phyloP scores from a whole-genome alignment of 1,140 invertebrate genomes.

The Drosophila bocki region DNA sequence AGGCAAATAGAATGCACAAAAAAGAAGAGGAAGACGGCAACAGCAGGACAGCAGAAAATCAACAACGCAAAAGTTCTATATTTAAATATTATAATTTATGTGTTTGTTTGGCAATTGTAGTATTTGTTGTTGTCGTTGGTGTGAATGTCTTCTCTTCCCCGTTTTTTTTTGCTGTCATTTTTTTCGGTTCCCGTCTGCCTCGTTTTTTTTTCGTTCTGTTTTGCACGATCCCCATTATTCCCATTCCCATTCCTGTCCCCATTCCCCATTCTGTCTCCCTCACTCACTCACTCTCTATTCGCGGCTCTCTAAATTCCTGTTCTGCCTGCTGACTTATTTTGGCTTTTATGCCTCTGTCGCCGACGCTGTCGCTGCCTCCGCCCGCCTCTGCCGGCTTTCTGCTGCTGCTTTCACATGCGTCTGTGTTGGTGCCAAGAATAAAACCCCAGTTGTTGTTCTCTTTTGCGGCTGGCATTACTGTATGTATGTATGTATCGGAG shows the following conservation, averaged over 20 bases:
- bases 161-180: slow-evolving; percentile 5
- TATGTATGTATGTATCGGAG: slow-evolving; percentile 4
- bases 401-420: slow-evolving; percentile 28
- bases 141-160: slow-evolving; percentile 44
- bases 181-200: slow-evolving; percentile 25
- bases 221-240: slow-evolving; percentile 52
- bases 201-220: not conserved
- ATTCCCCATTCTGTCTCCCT: slow-evolving; percentile 1
- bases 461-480: slow-evolving; percentile 23
- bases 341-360: slow-evolving; percentile 70
- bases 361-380: slow-evolving; percentile 16
- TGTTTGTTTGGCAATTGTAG: slow-evolving; percentile 78
- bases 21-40: slow-evolving; percentile 27
- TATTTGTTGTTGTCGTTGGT: slow-evolving; percentile 51
- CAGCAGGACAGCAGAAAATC: slow-evolving; percentile 26
- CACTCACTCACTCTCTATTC: slow-evolving; percentile 14
- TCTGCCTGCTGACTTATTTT: slow-evolving; percentile 72
- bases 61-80: slow-evolving; percentile 83
- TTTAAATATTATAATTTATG: slow-evolving; percentile 84
- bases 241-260: slow-evolving; percentile 18
- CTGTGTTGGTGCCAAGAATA: slow-evolving; percentile 37
- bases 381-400: slow-evolving; percentile 18
- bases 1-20: slow-evolving; percentile 63
- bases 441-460: slow-evolving; percentile 58
- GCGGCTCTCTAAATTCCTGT: slow-evolving; percentile 65